Percentiles rank a stretch among this genome's conserved stretches.
Evolutionary conservation across 2,888 invertebrate genomes (phyloP).

Genomic region (Horisme vitalbata): DNA sequence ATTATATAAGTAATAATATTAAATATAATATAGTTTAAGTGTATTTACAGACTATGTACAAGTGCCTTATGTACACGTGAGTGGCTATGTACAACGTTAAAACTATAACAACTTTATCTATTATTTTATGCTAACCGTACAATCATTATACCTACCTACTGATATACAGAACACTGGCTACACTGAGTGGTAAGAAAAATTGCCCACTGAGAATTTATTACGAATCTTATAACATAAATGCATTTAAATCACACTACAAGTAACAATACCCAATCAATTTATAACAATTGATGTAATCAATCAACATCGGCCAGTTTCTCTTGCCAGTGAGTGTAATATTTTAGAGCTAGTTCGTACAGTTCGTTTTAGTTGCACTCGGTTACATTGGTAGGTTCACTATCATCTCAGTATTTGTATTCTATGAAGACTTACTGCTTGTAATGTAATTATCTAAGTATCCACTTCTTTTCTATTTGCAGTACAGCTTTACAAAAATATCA

Average conservation of each 20-base stretch:
- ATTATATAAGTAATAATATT: slow-evolving; percentile 74
- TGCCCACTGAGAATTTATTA: slow-evolving; percentile 25
- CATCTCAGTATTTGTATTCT: no score
- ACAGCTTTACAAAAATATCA: no score
- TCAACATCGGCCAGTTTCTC: slow-evolving; percentile 14
- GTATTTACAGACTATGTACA: slow-evolving; percentile 79
- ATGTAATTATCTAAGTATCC: no score
- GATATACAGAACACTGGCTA: slow-evolving; percentile 41
- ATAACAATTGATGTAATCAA: slow-evolving; percentile 15
- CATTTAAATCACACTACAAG: slow-evolving; percentile 32
- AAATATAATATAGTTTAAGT: slow-evolving; percentile 70
- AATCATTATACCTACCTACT: slow-evolving; percentile 41
- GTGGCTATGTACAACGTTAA: slow-evolving; percentile 37
- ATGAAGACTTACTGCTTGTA: no score
- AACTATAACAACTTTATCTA: slow-evolving; percentile 28
- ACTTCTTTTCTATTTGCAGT: no score
- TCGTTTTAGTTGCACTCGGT: slow-evolving; percentile 62
- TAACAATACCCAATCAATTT: slow-evolving; percentile 19
- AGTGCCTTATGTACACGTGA: slow-evolving; percentile 61
- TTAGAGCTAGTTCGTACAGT: slow-evolving; percentile 45
- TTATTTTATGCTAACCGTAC: slow-evolving; percentile 38
- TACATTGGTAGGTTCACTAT: no score
- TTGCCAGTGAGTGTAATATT: slow-evolving; percentile 19
- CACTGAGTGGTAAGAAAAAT: slow-evolving; percentile 31
- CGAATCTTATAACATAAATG: slow-evolving; percentile 34